These are phyloP conservation scores for Potorous gilbertii DNA, from an alignment of 2,797 vertebrate genomes.

Conservation along the genomic window DNA sequence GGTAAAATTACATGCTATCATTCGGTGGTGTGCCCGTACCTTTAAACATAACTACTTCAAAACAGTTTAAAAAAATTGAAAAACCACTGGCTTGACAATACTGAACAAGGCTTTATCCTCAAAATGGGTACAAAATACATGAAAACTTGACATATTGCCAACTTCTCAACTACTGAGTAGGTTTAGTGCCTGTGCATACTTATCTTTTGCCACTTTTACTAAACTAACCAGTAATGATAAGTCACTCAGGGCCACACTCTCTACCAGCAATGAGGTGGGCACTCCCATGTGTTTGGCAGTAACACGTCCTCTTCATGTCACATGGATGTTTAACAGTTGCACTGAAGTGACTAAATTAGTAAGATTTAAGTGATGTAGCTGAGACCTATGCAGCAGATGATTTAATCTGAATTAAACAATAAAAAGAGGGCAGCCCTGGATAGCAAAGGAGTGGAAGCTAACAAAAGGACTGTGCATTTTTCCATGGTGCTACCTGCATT, in stretches of 20 bases:
- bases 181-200: neutral
- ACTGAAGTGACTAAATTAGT: neutral
- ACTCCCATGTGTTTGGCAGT: neutral
- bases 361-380: constrained; percentile 10
- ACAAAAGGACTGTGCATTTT: neutral
- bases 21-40: neutral
- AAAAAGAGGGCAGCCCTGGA: neutral
- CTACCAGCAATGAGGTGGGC: neutral
- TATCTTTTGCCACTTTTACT: neutral
- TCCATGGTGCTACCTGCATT: neutral
- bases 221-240: neutral
- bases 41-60: neutral
- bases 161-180: neutral
- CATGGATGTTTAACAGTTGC: neutral
- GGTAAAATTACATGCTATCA: neutral
- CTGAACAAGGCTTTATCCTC: neutral
- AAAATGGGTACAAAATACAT: neutral
- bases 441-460: neutral
- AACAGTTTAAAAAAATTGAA: constrained; percentile 6
- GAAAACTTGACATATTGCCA: neutral
- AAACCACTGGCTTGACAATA: neutral
- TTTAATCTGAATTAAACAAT: neutral
- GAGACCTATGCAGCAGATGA: neutral
- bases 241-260: neutral
- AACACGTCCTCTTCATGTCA: too few relatives aligned